Base-by-base conservation (phyloP, 2,888 invertebrate genomes). In the Entomobrya multifasciata region DNA sequence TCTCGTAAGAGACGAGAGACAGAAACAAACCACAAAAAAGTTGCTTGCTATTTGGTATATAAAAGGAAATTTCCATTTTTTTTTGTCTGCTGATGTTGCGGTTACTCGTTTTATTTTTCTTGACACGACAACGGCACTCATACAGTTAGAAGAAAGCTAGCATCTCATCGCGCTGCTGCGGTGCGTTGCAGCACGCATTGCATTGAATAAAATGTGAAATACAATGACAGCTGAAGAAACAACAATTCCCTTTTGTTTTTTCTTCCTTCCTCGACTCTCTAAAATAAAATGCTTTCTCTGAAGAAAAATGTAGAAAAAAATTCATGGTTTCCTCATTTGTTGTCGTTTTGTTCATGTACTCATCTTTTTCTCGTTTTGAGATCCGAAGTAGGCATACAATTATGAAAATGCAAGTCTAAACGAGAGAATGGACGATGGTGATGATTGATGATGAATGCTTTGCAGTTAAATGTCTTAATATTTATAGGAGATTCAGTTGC, bases 201-300 rank as follows among this genome's bases (percentile, higher is more conserved):
- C n/a, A n/a, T n/a, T n/a, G n/a, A n/a, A n/a, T n/a, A n/a, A n/a
- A 30, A 65, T 36, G 52, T 27, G 22, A 47, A 25, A 70, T 74
- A 52, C 74, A 74, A 76, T 76, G 76, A 76, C 55, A 76, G 41
- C 30, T 57, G 57, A 20, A 57, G 36, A 55, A 67, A 44, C 67
- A 67, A 44, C 20, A 67, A 67, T 67, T 67, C 67, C 67, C 67
- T 22, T 74, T 76, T 76, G 76, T 74, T 74, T 74, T 49, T 30
- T 74, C 52, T 74, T 25, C 17, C 11, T 57, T 62, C 62, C 62
- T 62, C 27, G n/a, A n/a, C n/a, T 62, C 27, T 20, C 27, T n/a
- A n/a, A n/a, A 25, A 27, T 25, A 62, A n/a, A 47, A 74, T 10
- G 52, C 47, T 70, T 70, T 70, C 47, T 47, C 70, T 47, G 10